Evolutionary conservation across 2,113 vertebrate species (phyloP).

Genomic region (Oncorhynchus masou): DNA sequence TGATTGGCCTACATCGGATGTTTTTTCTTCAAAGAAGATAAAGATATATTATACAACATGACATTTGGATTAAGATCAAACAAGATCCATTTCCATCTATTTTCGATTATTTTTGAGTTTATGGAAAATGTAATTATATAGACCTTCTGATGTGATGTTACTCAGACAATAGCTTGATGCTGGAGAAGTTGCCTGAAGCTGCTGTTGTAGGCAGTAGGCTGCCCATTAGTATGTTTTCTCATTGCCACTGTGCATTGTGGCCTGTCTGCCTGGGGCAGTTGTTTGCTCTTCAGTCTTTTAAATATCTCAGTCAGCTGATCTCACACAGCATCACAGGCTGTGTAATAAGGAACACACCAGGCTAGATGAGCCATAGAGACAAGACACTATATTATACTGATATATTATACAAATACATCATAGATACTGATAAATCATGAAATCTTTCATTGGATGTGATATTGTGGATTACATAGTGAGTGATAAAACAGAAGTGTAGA

Average conservation of each 20-base stretch:
- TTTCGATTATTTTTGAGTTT: too few species aligned
- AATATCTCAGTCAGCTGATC: constrained; percentile 16
- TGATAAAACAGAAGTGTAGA: background rate
- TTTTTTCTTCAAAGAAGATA: background rate
- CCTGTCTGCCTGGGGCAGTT: constrained; percentile 8
- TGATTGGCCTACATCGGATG: background rate
- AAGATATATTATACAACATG: background rate
- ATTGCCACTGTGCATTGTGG: background rate
- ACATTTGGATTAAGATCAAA: background rate
- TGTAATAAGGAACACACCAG: background rate
- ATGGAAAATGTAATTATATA: background rate
- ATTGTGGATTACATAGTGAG: background rate
- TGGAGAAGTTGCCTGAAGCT: background rate
- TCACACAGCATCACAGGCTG: background rate
- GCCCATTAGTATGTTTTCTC: background rate
- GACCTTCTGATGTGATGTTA: background rate
- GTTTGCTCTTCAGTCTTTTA: constrained; percentile 24
- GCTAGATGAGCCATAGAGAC: constrained; percentile 14
- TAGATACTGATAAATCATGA: background rate
- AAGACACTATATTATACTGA: background rate
- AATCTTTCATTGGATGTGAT: background rate
- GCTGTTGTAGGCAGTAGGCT: background rate
- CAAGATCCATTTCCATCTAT: too few species aligned
- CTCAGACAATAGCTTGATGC: background rate
- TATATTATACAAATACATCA: background rate